A percentile compares a stretch with the other conserved stretches of the same genome.
phyloP scores from a whole-genome alignment of 2,888 invertebrate genomes.

The Melinaea marsaeus region DNA sequence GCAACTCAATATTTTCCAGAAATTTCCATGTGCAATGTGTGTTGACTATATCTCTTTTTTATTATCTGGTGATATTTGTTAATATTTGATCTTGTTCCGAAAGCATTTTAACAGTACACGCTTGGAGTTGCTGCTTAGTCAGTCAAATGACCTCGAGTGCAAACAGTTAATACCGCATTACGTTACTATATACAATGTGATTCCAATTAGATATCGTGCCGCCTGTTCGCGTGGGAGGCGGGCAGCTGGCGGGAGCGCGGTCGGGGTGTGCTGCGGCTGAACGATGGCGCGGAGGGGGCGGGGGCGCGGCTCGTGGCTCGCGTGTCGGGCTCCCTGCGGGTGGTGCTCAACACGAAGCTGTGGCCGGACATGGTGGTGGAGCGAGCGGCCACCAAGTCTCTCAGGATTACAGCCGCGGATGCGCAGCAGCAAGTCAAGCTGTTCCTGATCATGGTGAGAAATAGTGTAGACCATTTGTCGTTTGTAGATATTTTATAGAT shows the following conservation, averaged over 20 bases:
- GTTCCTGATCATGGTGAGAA: constrained; percentile 87
- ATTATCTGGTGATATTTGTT: too few relatives aligned
- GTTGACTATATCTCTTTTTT: too few relatives aligned
- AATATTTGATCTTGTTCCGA: too few relatives aligned
- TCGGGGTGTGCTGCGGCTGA: constrained; percentile 90
- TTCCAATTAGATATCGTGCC: constrained; percentile 82
- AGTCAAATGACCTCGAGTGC: too few relatives aligned
- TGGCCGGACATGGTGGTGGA: constrained; percentile 96
- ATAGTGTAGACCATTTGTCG: too few relatives aligned
- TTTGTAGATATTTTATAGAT: too few relatives aligned
- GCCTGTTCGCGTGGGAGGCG: constrained; percentile 92
- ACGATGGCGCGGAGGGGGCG: constrained; percentile 78
- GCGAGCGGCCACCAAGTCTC: constrained; percentile 90
- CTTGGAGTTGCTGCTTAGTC: too few relatives aligned
- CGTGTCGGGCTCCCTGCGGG: constrained; percentile 91
- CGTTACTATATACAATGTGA: background rate
- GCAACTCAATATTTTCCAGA: too few relatives aligned
- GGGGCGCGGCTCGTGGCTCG: constrained; percentile 91
- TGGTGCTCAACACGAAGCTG: constrained; percentile 94
- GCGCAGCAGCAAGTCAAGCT: constrained; percentile 89
- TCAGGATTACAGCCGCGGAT: constrained; percentile 92
- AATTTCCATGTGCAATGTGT: too few relatives aligned
- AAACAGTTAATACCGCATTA: too few relatives aligned
- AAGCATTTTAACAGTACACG: too few relatives aligned
- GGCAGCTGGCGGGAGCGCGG: constrained; percentile 95